Base-by-base conservation (phyloP, 2,888 invertebrate genomes). In the Drosophila paramelanica region DNA sequence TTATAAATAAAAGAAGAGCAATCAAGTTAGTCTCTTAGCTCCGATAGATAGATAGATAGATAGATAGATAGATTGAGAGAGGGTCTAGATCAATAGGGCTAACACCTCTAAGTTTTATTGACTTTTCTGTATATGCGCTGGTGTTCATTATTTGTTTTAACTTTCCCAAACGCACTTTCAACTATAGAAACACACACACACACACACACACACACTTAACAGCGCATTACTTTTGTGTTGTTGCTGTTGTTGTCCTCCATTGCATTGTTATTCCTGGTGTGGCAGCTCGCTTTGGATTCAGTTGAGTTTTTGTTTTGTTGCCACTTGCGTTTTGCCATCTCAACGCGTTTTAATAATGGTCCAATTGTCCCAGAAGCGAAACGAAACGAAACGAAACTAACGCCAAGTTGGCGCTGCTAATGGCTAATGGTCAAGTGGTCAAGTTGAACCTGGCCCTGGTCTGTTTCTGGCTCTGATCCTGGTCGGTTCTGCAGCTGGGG, bases 271-370 rank as follows among this genome's bases (percentile, higher is more conserved):
- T 55, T 45, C 41, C 49, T 51, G 14, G 67, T 51, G 46, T 46
- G 23, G 61, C 33, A 11, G 62, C 64, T 50, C 64, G 57, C 47
- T 39, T 49, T 42, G 43, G 71, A 77, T 64, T 46, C 11, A 42
- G 59, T 33, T 31, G 38, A 45, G 68, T 70, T 69, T 56, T 52
- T 50, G 73, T 51, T 70, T 56, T 69, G 68, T 72, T 75, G 79
- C 62, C 78, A 86, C 84, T 88, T 78, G 77, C 71, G 61, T 74
- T 87, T 87, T 87, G 88, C 86, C 82, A 73, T 88, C 82, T 86
- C 82, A 85, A 89, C 85, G 89, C 89, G 85, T 81, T 89, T 80
- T 88, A 89, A 86, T 86, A 86, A 89, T 89, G 82, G 82, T 84
- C 76, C 85, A 81, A 89, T 86, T 86, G 85, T 86, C 85, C 89